Evolutionary conservation across 2,797 vertebrate genomes (phyloP).

Genomic region (Clarias fuscus): DNA sequence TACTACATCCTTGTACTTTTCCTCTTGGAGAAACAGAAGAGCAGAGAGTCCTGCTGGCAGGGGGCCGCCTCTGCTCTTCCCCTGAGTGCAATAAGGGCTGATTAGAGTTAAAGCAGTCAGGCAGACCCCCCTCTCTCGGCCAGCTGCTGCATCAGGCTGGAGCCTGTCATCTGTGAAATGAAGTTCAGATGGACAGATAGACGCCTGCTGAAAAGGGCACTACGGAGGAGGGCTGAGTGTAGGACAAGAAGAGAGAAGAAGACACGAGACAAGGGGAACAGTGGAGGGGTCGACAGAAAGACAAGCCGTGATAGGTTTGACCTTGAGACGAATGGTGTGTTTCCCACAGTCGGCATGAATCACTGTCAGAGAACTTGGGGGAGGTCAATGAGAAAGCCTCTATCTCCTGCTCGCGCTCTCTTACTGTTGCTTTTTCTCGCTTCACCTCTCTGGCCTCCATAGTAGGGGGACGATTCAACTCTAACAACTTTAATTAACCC

Average conservation of each 20-base stretch:
- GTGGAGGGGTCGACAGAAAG: constrained; percentile 11
- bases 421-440: constrained; percentile 35
- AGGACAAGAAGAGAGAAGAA: constrained; percentile 20
- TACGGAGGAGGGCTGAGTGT: constrained; percentile 13
- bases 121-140: constrained; percentile 57
- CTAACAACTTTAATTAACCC: constrained; percentile 78
- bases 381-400: constrained; percentile 54
- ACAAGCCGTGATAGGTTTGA: constrained; percentile 60
- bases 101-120: constrained; percentile 76
- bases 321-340: constrained; percentile 72
- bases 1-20: neutral
- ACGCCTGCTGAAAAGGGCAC: constrained; percentile 63
- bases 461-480: constrained; percentile 70
- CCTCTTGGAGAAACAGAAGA: constrained; percentile 11
- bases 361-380: constrained; percentile 61
- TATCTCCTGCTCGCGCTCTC: neutral
- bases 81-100: constrained; percentile 73
- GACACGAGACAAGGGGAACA: constrained; percentile 8
- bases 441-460: constrained; percentile 55
- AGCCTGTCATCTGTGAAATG: constrained; percentile 78
- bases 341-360: constrained; percentile 63
- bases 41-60: constrained; percentile 57
- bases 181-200: constrained; percentile 63
- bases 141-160: constrained; percentile 72
- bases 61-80: constrained; percentile 60